Evolutionary conservation across 2,113 vertebrate species (phyloP).

Genomic region (Calyptomena viridis): DNA sequence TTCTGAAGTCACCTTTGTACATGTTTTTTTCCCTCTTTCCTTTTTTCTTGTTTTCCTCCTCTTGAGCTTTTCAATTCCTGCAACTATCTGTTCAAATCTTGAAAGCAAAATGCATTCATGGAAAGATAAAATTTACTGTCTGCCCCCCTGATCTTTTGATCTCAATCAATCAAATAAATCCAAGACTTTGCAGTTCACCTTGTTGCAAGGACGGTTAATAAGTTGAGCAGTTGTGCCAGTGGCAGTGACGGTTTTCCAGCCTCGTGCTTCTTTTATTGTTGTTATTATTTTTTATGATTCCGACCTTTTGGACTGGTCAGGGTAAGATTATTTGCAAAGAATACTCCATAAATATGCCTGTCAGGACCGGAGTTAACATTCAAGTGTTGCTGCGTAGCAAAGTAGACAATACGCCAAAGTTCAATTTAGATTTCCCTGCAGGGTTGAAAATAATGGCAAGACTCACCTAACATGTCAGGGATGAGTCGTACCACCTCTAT

Average conservation of each 20-base stretch:
- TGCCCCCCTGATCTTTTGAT: conserved; percentile 32
- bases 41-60: fast-evolving
- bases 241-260: background rate
- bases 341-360: background rate
- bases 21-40: background rate
- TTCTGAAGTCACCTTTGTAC: conserved; percentile 37
- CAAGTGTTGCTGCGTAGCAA: background rate
- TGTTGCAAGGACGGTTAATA: background rate
- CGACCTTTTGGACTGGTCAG: conserved; percentile 31
- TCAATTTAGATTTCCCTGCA: background rate
- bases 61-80: background rate
- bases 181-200: conserved; percentile 28
- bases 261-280: background rate
- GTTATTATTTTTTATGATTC: background rate
- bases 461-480: background rate
- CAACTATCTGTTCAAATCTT: conserved; percentile 28
- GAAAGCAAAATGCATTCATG: background rate
- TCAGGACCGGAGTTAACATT: background rate
- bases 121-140: background rate
- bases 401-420: background rate
- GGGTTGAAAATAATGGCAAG: conserved; percentile 24
- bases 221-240: background rate
- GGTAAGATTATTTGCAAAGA: conserved; percentile 44
- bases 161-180: conserved; percentile 40
- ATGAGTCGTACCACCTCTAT: background rate